Conservation (phyloP, 2,888 invertebrate species). For the Sphaerolaimus hirsutus region DNA sequence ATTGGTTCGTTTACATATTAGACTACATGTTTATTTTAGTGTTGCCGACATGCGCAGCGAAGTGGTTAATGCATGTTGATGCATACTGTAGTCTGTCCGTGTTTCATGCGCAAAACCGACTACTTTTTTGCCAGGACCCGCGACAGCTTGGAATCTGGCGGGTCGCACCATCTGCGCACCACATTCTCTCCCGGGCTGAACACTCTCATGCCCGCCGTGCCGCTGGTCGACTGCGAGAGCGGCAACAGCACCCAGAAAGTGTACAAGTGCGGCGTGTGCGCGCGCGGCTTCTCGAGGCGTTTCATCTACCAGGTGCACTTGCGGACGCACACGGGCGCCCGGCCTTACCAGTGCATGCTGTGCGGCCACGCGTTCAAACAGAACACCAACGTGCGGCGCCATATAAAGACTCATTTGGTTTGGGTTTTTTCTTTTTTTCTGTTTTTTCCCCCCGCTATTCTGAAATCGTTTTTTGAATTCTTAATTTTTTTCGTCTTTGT, state of each 20-base stretch:
- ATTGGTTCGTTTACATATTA: no score
- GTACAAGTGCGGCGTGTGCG: constrained; percentile 1
- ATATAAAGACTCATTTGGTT: constrained; percentile 4
- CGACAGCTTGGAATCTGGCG: not conserved
- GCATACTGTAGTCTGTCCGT: no score
- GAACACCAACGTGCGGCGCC: constrained; percentile 3
- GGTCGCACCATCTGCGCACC: not conserved
- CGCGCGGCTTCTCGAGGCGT: not conserved
- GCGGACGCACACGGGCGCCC: constrained; percentile 1
- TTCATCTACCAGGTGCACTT: not conserved
- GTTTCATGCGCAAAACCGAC: no score
- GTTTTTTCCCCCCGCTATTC: no score
- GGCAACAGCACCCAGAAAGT: not conserved
- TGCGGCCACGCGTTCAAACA: constrained; percentile 4
- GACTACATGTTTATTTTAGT: no score
- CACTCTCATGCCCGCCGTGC: not conserved
- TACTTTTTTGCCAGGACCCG: no score
- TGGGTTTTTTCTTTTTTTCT: no score
- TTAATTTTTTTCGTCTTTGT: no score
- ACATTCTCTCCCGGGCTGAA: no score
- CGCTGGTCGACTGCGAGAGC: not conserved
- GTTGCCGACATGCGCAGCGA: no score
- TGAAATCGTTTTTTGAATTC: no score
- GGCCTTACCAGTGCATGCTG: constrained; percentile 4
- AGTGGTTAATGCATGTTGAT: no score